A percentile compares a stretch with the other conserved stretches of the same genome.
These are phyloP conservation scores for Luscinia megarhynchos DNA, from an alignment of 2,797 vertebrate genomes.

Conservation along the genomic window DNA sequence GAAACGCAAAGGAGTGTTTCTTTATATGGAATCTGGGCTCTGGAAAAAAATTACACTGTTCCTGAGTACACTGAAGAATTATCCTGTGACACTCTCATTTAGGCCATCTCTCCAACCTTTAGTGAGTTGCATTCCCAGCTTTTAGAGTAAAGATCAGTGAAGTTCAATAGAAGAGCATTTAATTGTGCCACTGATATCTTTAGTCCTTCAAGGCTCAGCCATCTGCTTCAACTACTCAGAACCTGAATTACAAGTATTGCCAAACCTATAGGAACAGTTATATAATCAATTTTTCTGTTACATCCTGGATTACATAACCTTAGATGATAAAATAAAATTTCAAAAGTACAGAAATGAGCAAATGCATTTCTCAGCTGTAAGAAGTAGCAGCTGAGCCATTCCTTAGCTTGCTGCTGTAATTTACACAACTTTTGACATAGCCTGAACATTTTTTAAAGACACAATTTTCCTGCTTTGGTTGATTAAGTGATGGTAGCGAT, in stretches of 20 bases:
- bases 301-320: background rate
- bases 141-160: background rate
- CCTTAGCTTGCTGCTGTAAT: background rate
- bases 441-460: background rate
- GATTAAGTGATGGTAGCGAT: background rate
- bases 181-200: background rate
- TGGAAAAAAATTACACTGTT: background rate
- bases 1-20: background rate
- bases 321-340: background rate
- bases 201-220: background rate
- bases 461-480: background rate
- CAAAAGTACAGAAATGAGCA: background rate
- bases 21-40: background rate
- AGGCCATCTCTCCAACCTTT: background rate
- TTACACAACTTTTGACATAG: background rate
- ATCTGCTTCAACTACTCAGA: background rate
- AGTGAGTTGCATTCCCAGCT: background rate
- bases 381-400: background rate
- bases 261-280: background rate
- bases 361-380: background rate
- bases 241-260: background rate
- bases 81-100: background rate
- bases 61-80: background rate
- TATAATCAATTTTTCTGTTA: background rate
- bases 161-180: background rate